phyloP scores from a whole-genome alignment of 1,140 invertebrate species.

The Acromyrmex charruanus region DNA sequence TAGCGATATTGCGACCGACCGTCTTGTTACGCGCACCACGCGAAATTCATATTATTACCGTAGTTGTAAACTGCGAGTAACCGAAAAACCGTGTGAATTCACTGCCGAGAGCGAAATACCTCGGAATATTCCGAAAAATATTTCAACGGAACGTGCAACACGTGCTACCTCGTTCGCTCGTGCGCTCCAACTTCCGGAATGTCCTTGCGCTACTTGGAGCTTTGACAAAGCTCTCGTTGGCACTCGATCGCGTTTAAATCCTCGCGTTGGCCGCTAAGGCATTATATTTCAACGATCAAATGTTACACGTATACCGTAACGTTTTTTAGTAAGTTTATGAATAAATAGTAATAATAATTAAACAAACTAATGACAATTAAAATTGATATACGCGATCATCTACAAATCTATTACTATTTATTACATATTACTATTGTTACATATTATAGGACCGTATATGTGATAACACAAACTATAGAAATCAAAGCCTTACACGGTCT shows the following conservation, averaged over 20 bases:
- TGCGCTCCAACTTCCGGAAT: constrained; percentile 49
- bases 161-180: constrained; percentile 37
- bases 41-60: constrained; percentile 35
- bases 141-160: constrained; percentile 47
- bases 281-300: constrained; percentile 25
- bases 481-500: too few species aligned
- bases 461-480: too few species aligned
- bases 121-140: constrained; percentile 50
- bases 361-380: not conserved
- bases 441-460: too few species aligned
- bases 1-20: constrained; percentile 22
- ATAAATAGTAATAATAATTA: not conserved
- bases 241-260: constrained; percentile 47
- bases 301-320: not conserved
- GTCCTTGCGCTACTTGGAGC: constrained; percentile 59
- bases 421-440: not conserved
- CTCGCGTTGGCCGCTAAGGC: not conserved
- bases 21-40: not conserved
- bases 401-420: too few species aligned
- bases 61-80: constrained; percentile 30
- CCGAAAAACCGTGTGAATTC: constrained; percentile 34
- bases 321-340: not conserved
- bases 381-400: not conserved
- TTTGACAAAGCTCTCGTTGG: constrained; percentile 54
- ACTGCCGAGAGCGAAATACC: not conserved